Conservation (phyloP, 2,797 vertebrate species). For the Enteromius treurensis region DNA sequence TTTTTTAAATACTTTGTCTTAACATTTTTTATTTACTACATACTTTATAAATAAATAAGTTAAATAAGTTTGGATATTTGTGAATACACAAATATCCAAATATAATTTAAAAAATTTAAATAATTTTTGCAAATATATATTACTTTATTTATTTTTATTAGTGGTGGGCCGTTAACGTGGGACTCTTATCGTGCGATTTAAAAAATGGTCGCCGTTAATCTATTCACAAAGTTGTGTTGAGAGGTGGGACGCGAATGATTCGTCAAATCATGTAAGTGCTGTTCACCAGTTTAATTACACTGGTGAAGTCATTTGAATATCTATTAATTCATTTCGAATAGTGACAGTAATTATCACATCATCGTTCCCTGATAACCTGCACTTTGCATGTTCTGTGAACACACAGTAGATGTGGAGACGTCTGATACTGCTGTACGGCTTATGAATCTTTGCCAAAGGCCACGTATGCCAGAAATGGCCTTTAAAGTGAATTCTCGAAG, state of each 20-base stretch:
- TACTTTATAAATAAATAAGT: too few relatives aligned
- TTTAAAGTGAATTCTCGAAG: constrained; percentile 32
- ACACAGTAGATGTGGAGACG: neutral
- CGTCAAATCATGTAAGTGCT: neutral
- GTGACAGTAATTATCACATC: constrained; percentile 3
- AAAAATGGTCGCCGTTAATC: too few relatives aligned
- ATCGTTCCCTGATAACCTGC: neutral
- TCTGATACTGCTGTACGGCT: neutral
- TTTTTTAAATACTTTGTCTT: too few relatives aligned
- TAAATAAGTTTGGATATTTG: too few relatives aligned
- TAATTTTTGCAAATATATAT: too few relatives aligned
- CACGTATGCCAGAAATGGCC: neutral
- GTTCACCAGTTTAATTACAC: neutral
- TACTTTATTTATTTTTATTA: too few relatives aligned
- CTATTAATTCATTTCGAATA: neutral
- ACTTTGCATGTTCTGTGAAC: neutral
- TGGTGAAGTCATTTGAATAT: neutral
- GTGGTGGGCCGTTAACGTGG: too few relatives aligned
- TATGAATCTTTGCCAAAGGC: constrained; percentile 12
- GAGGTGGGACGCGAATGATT: neutral
- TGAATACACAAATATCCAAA: too few relatives aligned
- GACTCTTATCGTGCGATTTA: too few relatives aligned
- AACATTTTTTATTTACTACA: too few relatives aligned
- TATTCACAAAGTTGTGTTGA: too few relatives aligned
- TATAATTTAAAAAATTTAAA: too few relatives aligned